Conservation (phyloP, 2,113 vertebrate species). For the Sylvietta virens region DNA sequence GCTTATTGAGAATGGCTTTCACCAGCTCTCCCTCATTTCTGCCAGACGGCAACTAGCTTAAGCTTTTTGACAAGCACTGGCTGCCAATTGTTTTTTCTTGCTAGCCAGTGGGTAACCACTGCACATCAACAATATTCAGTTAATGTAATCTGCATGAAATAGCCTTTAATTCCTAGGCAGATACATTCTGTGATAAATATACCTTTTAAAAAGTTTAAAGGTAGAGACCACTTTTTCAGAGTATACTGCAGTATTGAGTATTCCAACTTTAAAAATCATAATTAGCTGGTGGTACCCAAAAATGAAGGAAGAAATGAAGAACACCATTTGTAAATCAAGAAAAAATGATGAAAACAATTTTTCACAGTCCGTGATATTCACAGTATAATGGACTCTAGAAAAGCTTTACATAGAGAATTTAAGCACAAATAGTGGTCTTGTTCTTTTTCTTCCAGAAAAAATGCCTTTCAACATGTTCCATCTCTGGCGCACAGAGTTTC, state of each 20-base stretch:
- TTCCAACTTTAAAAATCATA: not conserved
- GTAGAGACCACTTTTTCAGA: not conserved
- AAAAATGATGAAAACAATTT: not conserved
- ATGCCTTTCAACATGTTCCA: not conserved
- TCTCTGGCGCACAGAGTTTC: not conserved
- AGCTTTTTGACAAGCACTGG: not conserved
- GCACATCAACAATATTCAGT: not conserved
- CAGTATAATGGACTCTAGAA: not conserved
- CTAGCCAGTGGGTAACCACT: not conserved
- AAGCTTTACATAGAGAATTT: not conserved
- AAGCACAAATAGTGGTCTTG: not conserved
- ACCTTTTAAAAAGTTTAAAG: not conserved
- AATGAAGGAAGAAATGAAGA: not conserved
- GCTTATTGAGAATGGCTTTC: not conserved
- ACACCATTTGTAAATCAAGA: not conserved
- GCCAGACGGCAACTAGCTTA: conserved; percentile 17
- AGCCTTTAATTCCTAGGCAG: not conserved
- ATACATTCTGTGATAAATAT: not conserved
- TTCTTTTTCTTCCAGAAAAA: not conserved
- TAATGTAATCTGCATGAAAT: not conserved
- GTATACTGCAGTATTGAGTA: not conserved
- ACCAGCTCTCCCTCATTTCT: not conserved
- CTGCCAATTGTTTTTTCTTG: not conserved
- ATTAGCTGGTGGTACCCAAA: not conserved
- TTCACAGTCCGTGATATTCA: not conserved